Evolutionary conservation across 2,888 invertebrate genomes (phyloP).

Genomic region (Dryocosmus kuriphilus): DNA sequence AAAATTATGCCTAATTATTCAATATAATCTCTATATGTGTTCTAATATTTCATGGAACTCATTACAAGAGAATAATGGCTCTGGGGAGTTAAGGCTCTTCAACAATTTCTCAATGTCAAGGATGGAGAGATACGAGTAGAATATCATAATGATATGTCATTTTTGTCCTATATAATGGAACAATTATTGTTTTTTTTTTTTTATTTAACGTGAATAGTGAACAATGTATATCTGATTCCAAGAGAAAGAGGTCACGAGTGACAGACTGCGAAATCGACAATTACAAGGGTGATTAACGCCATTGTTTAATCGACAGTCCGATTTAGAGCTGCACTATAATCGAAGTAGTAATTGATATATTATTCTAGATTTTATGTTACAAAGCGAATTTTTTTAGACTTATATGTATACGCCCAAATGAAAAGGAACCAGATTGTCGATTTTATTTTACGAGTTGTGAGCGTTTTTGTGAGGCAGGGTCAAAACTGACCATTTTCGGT

Average conservation of each 20-base stretch:
- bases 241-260: slow-evolving; percentile 10
- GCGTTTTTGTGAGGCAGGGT: no score
- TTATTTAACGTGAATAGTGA: neutral
- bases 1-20: neutral
- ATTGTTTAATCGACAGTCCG: neutral
- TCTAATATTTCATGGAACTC: neutral
- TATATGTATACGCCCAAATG: no score
- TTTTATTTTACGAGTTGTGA: no score
- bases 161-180: neutral
- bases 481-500: no score
- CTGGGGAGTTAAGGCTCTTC: neutral
- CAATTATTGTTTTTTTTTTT: slow-evolving; percentile 15
- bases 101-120: slow-evolving; percentile 9
- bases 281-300: slow-evolving; percentile 32
- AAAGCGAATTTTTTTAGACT: neutral
- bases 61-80: neutral
- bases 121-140: neutral
- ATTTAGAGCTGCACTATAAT: neutral
- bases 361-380: neutral
- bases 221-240: slow-evolving; percentile 15
- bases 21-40: neutral
- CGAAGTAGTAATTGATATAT: neutral
- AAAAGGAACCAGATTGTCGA: no score
- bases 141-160: neutral
- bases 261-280: slow-evolving; percentile 27